Evolutionary conservation across 1,140 invertebrate species (phyloP), one percentile per base, ranked within the genome.

Genomic region (Dendroctonus ponderosae): DNA sequence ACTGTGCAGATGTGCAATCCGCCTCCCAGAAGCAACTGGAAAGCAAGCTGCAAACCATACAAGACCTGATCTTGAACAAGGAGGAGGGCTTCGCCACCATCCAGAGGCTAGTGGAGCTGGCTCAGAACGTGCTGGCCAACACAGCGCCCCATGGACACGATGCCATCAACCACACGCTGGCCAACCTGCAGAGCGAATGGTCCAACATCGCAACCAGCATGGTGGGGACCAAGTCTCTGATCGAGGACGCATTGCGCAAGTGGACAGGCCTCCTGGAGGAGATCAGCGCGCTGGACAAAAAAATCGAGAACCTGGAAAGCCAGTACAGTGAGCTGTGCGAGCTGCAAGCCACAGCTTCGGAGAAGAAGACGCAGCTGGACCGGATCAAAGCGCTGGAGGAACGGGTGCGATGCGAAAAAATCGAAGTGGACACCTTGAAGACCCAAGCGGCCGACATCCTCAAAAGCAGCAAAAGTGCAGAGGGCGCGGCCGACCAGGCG

Each of bases 81-180:
- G 95, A 98, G 74, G 93, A 96, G 80, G 94, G 94, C 5, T 93
- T 93, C 73, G 86, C 86, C 0, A 94, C 92, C 79, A 88, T 91
- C 11, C 93, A 97, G 76, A 86, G 86, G 60, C 85, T 94, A 38
- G 87, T 96, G 14, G 95, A 97, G 77, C 79, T 92, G 70, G 92
- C 93, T 0, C 94, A 97, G 80, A 88, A 87, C 71, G 93, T 97
- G n/a, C 78, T 97, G 65, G 92, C 93, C 0, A 96, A 96, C 73
- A 98, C 95, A 0, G 91, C 94, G 5, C 90, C 94, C 0, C 77
- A 85, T 50, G 96, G 95, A 0, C 93, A 97, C 74, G 87, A 90
- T 69, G 83, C 85, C 7, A 94, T 97, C 52, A 95, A 96, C 56
- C 72, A 88, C 91, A 68, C 86, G 88, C 81, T 97, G 12, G 86